Conservation (phyloP, 2,113 vertebrate species). For the Ranitomeya imitator region DNA sequence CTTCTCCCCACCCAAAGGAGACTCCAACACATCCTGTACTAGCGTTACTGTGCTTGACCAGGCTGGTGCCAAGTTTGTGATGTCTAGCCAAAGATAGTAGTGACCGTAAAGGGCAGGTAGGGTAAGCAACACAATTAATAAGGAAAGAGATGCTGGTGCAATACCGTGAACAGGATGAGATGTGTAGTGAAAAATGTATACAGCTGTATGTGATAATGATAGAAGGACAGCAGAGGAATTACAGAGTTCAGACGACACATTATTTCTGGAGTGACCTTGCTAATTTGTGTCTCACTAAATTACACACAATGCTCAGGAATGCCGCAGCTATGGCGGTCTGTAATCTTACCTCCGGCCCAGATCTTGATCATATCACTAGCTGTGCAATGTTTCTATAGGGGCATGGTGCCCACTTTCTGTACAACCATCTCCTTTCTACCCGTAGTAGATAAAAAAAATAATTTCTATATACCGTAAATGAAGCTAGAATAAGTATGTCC, state of each 20-base stretch:
- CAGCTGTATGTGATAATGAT: neutral
- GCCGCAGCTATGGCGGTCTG: neutral
- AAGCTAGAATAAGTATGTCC: too few species aligned
- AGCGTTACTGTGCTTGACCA: neutral
- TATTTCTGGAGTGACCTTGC: neutral
- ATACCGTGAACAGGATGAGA: neutral
- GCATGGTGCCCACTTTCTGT: neutral
- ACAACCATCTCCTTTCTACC: neutral
- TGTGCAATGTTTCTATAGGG: neutral
- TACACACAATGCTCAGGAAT: constrained; percentile 24
- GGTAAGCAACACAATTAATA: constrained; percentile 16
- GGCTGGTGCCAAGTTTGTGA: neutral
- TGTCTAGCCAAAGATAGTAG: neutral
- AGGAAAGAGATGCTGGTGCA: neutral
- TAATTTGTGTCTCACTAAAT: neutral
- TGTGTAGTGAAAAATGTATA: neutral
- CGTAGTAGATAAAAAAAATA: neutral
- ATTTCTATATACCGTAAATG: too few species aligned
- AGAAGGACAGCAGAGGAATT: neutral
- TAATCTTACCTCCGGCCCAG: constrained; percentile 42
- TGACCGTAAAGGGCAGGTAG: neutral
- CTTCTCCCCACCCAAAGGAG: constrained; percentile 12
- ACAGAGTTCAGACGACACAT: neutral
- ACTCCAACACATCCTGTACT: constrained; percentile 31
- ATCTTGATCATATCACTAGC: neutral